Evolutionary conservation across 2,113 vertebrate species (phyloP).

Genomic region (Ellobius talpinus): DNA sequence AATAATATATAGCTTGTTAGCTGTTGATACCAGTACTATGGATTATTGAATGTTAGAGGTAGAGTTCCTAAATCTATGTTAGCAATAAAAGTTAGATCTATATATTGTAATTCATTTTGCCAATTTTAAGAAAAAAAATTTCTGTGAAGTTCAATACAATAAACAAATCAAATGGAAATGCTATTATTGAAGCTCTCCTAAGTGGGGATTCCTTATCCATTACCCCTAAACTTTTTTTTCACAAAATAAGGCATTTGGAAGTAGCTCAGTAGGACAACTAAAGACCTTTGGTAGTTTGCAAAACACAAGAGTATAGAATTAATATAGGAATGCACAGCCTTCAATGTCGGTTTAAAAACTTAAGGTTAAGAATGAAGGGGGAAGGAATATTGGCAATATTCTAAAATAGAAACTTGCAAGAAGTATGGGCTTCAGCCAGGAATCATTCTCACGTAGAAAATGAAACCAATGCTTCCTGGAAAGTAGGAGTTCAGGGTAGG

Average conservation of each 20-base stretch:
- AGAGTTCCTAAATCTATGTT: constrained; percentile 6
- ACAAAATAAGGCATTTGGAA: background rate
- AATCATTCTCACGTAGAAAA: background rate
- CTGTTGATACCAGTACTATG: background rate
- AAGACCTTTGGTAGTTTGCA: constrained; percentile 26
- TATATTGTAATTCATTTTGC: constrained; percentile 25
- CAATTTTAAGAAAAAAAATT: constrained; percentile 45
- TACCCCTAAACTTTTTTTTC: background rate
- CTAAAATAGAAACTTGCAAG: constrained; percentile 36
- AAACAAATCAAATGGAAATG: background rate
- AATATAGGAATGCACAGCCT: background rate
- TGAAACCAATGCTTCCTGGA: constrained; percentile 11
- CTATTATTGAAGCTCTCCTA: background rate
- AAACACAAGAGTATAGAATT: background rate
- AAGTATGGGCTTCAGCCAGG: background rate
- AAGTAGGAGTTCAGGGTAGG: background rate
- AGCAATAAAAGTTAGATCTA: background rate
- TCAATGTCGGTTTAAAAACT: background rate
- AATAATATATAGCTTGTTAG: constrained; percentile 40
- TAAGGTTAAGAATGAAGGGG: background rate
- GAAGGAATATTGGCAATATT: background rate
- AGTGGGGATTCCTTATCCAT: background rate
- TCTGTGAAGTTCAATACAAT: constrained; percentile 25
- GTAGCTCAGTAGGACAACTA: background rate
- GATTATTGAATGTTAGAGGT: constrained; percentile 31